phyloP scores from a whole-genome alignment of 1,140 invertebrate genomes.

The Argopecten irradians region DNA sequence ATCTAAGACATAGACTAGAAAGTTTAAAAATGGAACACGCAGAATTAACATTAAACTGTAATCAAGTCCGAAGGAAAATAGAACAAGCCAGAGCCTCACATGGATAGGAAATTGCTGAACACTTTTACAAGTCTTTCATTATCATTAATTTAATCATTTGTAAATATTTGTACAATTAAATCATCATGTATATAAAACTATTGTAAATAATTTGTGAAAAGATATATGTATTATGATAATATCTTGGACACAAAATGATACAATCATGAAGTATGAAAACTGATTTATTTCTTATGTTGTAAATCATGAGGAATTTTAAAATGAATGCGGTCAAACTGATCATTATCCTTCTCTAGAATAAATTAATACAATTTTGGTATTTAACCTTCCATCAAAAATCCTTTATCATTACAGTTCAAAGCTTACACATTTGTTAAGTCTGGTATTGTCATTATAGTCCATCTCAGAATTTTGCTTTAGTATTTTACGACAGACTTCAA shows the following conservation, averaged over 20 bases:
- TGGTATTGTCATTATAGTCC: too few relatives aligned
- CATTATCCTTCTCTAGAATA: too few relatives aligned
- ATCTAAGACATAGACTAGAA: slow-evolving; percentile 71
- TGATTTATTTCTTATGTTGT: not conserved
- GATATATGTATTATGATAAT: not conserved
- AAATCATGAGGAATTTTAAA: too few relatives aligned
- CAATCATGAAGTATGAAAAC: not conserved
- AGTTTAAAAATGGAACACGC: slow-evolving; percentile 74
- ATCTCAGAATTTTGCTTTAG: too few relatives aligned
- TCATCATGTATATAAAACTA: not conserved
- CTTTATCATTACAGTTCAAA: too few relatives aligned
- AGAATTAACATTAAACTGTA: slow-evolving; percentile 73
- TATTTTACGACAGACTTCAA: too few relatives aligned
- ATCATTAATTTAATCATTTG: not conserved
- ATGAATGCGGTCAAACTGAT: not conserved
- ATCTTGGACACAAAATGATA: not conserved
- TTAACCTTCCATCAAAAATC: too few relatives aligned
- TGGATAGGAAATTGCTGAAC: not conserved
- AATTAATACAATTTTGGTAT: too few relatives aligned
- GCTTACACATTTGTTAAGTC: too few relatives aligned
- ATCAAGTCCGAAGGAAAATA: slow-evolving; percentile 74
- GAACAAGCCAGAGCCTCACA: slow-evolving; percentile 64
- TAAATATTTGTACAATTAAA: not conserved
- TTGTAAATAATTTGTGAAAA: not conserved
- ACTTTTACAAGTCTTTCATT: not conserved